Evolutionary conservation across 2,113 vertebrate species (phyloP).

Genomic region (Aleadryas rufinucha): DNA sequence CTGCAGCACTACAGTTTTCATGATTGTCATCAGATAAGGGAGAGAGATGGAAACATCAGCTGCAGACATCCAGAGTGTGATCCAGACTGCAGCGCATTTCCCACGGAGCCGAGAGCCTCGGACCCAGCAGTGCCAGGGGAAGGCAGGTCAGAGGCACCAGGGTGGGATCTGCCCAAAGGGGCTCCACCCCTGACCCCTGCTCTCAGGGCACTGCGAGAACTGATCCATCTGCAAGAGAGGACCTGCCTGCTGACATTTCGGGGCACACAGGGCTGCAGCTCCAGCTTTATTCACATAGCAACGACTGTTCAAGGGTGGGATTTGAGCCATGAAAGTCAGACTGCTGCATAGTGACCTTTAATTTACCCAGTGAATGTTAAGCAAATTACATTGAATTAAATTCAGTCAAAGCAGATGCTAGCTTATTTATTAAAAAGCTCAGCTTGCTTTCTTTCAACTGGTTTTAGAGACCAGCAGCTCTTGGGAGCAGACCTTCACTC

Average conservation of each 20-base stretch:
- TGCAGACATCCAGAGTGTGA: background rate
- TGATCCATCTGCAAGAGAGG: background rate
- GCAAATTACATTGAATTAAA: slow-evolving; percentile 56
- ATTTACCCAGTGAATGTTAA: slow-evolving; percentile 37
- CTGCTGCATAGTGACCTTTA: slow-evolving; percentile 1
- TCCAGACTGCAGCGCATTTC: background rate
- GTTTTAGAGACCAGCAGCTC: background rate
- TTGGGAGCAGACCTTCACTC: background rate
- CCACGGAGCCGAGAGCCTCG: fast-evolving
- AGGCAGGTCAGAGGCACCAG: background rate
- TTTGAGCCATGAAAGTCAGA: slow-evolving; percentile 11
- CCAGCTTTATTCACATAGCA: background rate
- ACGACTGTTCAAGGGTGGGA: background rate
- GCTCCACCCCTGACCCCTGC: background rate
- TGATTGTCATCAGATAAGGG: background rate
- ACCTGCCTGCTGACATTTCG: background rate
- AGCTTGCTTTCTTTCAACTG: slow-evolving; percentile 1
- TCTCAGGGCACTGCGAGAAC: background rate
- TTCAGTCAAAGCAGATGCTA: slow-evolving; percentile 32
- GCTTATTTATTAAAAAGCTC: slow-evolving; percentile 52
- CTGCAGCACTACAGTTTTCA: background rate
- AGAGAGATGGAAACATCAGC: background rate
- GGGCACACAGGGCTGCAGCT: background rate
- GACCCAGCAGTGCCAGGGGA: background rate
- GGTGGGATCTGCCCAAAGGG: background rate